Percentiles rank a stretch among this genome's conserved stretches.
Conservation (phyloP, 2,888 invertebrate genomes). For the Prostheceraeus crozeri region DNA sequence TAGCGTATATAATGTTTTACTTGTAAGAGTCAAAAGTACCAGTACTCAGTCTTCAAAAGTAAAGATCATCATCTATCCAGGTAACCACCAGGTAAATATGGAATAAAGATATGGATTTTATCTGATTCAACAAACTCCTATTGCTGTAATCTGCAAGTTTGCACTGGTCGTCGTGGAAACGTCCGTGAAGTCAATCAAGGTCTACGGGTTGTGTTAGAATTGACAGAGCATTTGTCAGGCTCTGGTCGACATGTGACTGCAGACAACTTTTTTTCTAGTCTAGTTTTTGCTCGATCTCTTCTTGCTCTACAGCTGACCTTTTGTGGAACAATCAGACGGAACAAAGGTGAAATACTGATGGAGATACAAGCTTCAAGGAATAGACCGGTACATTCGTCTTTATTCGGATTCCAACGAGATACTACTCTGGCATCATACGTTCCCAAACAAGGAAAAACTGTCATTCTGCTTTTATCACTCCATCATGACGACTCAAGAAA, state of each 20-base stretch:
- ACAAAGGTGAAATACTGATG: too few species aligned
- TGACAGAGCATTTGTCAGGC: constrained; percentile 18
- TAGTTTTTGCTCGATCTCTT: constrained; percentile 1
- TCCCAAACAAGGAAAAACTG: constrained; percentile 11
- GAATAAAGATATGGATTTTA: constrained; percentile 20
- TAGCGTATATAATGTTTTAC: too few species aligned
- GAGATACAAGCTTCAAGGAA: too few species aligned
- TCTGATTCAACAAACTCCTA: background rate
- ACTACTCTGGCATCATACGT: constrained; percentile 2
- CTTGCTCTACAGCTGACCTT: constrained; percentile 12
- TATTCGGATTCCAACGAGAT: constrained; percentile 1
- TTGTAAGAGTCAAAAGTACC: too few species aligned
- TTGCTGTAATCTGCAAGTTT: constrained; percentile 26
- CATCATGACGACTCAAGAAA: background rate
- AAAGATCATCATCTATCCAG: constrained; percentile 2
- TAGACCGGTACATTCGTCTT: background rate
- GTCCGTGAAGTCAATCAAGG: constrained; percentile 3
- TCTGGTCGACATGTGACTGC: constrained; percentile 26
- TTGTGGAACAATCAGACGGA: constrained; percentile 5
- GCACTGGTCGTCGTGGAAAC: constrained; percentile 22
- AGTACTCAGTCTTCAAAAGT: constrained; percentile 18
- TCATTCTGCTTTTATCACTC: constrained; percentile 1
- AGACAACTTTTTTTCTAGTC: constrained; percentile 1
- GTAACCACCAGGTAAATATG: constrained; percentile 21
- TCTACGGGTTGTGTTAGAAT: constrained; percentile 22